Evolutionary conservation across 2,113 vertebrate species (phyloP), one percentile per base, ranked within the genome.

Genomic region (Hydropotes inermis): DNA sequence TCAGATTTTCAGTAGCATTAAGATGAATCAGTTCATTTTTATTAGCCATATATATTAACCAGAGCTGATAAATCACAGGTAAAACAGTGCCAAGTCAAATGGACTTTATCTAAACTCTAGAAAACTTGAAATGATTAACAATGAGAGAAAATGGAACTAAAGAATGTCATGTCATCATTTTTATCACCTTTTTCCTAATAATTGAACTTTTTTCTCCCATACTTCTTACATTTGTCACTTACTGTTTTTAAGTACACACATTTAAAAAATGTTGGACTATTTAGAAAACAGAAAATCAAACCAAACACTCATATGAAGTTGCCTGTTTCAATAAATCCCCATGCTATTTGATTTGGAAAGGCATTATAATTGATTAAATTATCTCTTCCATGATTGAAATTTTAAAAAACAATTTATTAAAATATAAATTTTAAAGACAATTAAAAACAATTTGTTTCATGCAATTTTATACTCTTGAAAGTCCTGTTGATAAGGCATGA

Each of bases 201-300:
- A 39, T 50, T 87, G 19, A 83, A 27, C 2, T 87, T 81, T 76
- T 91, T 81, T 9, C 5, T 54, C 25, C 16, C 33, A 39, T 74
- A 27, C 0, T 25, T 86, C 28, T 96, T 90, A 11, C 15, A 23
- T 21, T 64, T 90, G 81, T 61, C 23, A 74, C 95, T 85, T 10
- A 21, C 21, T 43, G 11, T 14, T 15, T 45, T 78, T 47, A 64
- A 43, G 50, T 10, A 45, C 9, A 87, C 6, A 43, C 6, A 50
- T 55, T 83, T 1, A 12, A 17, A 84, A 93, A 78, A 57, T 6
- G 0, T 19, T 52, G 81, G 55, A 14, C 13, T 92, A 23, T 70
- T 95, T 88, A 93, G n/a, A 85, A 97, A 87, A 94, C 27, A 96
- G 55, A 33, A 97, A 89, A 86, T 47, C 58, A 85, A 97, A 87